Evolutionary conservation across 2,888 invertebrate genomes (phyloP).

Genomic region (Zootermopsis nevadensis): DNA sequence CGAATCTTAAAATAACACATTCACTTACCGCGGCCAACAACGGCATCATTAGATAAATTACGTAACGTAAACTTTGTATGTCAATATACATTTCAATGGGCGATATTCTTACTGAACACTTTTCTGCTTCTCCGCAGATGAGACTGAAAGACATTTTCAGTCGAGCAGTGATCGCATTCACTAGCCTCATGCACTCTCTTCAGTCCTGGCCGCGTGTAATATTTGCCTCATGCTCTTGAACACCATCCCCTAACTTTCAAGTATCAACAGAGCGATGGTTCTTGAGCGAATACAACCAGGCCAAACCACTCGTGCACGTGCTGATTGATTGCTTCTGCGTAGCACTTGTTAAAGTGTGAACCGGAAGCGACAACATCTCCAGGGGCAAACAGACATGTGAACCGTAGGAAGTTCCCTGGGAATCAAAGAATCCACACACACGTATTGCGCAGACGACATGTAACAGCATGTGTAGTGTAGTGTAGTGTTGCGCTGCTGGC

Average conservation of each 20-base stretch:
- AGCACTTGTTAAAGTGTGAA: conserved; percentile 20
- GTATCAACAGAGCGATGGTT: background rate
- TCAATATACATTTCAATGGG: no score
- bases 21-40: no score
- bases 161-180: background rate
- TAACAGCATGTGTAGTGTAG: no score
- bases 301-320: conserved; percentile 27
- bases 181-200: no score
- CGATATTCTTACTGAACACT: no score
- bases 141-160: background rate
- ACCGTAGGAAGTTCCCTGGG: background rate
- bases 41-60: no score
- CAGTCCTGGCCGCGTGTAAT: background rate
- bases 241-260: background rate
- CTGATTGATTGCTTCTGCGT: conserved; percentile 24
- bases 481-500: no score
- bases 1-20: no score
- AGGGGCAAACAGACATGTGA: background rate
- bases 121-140: background rate
- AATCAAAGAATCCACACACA: background rate
- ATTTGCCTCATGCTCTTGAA: background rate
- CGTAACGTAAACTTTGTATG: no score
- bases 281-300: conserved; percentile 15
- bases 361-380: background rate
- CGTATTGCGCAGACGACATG: no score